These are phyloP conservation scores for Thera britannica DNA, from an alignment of 2,888 invertebrate genomes.

Conservation along the genomic window DNA sequence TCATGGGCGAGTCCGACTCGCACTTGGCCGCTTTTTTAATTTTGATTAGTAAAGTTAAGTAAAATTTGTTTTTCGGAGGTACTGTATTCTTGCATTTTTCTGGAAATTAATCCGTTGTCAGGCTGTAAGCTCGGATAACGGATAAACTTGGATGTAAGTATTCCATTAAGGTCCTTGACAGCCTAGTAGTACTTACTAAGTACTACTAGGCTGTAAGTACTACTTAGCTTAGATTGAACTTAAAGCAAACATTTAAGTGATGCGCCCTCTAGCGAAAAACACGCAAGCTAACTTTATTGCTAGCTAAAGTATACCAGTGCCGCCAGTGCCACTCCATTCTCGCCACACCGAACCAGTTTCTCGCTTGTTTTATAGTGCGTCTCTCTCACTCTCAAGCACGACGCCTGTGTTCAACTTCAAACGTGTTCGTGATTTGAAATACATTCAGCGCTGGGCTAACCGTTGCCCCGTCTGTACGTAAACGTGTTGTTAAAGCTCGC, in stretches of 20 bases:
- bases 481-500: constrained; percentile 54
- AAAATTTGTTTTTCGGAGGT: no score
- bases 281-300: constrained; percentile 47
- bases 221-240: constrained; percentile 17
- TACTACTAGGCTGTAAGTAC: no score
- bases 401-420: constrained; percentile 21
- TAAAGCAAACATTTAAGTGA: constrained; percentile 5
- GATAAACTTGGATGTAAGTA: no score
- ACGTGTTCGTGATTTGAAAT: constrained; percentile 61
- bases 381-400: constrained; percentile 54
- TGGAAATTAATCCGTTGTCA: no score
- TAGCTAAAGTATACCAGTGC: constrained; percentile 33
- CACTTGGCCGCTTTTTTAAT: no score
- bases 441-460: constrained; percentile 73
- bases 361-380: constrained; percentile 42
- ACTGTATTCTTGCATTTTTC: no score
- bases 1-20: no score
- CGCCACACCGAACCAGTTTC: constrained; percentile 29
- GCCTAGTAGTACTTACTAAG: background rate
- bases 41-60: no score
- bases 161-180: background rate
- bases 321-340: constrained; percentile 36
- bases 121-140: no score
- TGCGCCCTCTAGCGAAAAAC: constrained; percentile 68
- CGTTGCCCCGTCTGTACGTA: constrained; percentile 61